Percentiles rank a stretch among this genome's conserved stretches.
Conservation (phyloP, 2,888 invertebrate genomes). For the Torymus texanus region DNA sequence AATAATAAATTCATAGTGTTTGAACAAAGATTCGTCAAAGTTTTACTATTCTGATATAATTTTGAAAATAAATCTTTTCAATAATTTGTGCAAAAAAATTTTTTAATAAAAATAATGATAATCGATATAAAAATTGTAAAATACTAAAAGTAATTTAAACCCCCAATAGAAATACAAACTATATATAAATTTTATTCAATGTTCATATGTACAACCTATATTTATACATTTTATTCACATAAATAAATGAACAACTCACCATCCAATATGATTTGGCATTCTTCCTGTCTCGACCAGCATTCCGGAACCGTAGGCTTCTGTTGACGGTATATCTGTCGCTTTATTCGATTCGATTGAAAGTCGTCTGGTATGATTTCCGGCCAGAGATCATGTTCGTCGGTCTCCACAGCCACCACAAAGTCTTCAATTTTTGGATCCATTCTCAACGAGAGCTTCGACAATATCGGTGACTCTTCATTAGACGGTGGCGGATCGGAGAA, state of each 20-base stretch:
- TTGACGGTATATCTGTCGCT: conserved; percentile 24
- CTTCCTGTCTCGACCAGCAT: conserved; percentile 28
- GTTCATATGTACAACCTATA: no score
- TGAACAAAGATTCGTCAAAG: no score
- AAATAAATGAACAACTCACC: conserved; percentile 2
- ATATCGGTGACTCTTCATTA: neutral
- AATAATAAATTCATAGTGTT: no score
- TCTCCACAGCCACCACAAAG: neutral
- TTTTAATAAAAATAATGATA: no score
- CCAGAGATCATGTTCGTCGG: neutral
- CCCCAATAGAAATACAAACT: no score
- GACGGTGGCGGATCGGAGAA: neutral
- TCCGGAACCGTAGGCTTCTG: neutral
- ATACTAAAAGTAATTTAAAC: no score
- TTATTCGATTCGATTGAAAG: conserved; percentile 3
- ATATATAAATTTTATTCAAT: no score
- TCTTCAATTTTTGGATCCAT: neutral
- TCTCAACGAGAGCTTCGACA: neutral
- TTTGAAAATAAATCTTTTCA: no score
- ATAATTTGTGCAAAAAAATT: no score
- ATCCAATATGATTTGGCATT: conserved; percentile 36
- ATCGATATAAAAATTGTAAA: no score
- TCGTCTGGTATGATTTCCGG: neutral
- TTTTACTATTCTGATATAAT: no score
- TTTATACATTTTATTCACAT: no score